Base-by-base conservation (phyloP, 2,113 vertebrate species). In the Heteronetta atricapilla region DNA sequence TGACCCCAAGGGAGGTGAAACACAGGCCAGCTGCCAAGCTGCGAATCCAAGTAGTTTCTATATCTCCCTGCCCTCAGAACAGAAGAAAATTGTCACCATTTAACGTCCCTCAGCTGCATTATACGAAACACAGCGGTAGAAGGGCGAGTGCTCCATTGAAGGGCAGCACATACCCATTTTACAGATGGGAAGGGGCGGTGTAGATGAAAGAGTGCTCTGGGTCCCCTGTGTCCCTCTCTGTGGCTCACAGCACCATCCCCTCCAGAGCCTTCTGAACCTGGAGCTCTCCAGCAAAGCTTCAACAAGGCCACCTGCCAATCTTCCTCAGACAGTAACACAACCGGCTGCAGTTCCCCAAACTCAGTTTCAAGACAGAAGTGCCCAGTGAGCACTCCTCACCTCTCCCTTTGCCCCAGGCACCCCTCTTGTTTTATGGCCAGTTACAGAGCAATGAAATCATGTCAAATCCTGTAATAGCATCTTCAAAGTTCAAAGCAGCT, bases 91-190 rank as follows among this genome's bases (percentile, higher is more conserved):
- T 5, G 29, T 55, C 55, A 22, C 33, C 1, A 0, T n/a, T 74
- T 44, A 11, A 1, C 14, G 33, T 38, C 60, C 59, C n/a, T 34
- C 42, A 53, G 72, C 34, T 21, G 26, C 31, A 12, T 10, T 33
- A 34, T 56, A 14, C 42, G 40, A 69, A 56, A 75, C 4, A 2
- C 19, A 22, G 28, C 44, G 36, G 28, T 9, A n/a, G 40, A 70
- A 40, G 10, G 6, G 14, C 31, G 21, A 59, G 13, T 3, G 1
- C 36, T 50, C 48, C 29, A 4, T 2, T 23, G 18, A 38, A 15
- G 25, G 21, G 13, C 36, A 50, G 29, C 53, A 40, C 0, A 0
- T 5, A 11, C 40, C 33, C 46, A 6, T 62, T 62, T 46, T 31
- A 62, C 40, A 40, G 44, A 6, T 44, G 63, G 44, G 69, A 81